Base-by-base conservation (phyloP, 1,140 invertebrate species). In the Ceratina australensis region DNA sequence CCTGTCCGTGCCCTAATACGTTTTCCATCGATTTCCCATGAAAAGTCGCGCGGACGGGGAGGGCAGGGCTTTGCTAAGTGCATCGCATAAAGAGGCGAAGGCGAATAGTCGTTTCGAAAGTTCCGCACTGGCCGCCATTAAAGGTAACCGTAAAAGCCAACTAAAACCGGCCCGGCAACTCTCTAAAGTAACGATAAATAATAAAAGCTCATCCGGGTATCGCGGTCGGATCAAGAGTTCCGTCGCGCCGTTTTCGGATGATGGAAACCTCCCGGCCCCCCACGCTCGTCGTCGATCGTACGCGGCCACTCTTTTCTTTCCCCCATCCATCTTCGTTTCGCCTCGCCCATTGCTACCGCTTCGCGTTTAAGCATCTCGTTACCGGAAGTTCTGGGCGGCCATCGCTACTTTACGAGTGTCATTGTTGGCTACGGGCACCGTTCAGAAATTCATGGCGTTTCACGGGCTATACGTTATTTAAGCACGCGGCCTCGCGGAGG, bases 1-100 rank as follows among this genome's bases (percentile, higher is more conserved):
- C n/a, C 57, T 65, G 77, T 47, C 74, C 81, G 74, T 78, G 72
- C 72, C 84, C 78, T 88, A 88, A 88, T 89, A 88, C 80, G 84
- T 82, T 87, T 88, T 84, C 75, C 86, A 89, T 89, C 86, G 88
- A 89, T 88, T 89, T 89, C 63, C 82, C 87, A 87, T 88, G 86
- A 88, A 89, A 84, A 82, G 68, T 24, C 33, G 33, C 33, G 79
- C 79, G 83, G 57, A 3, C 8, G 28, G 4, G 5, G 57, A 15
- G 22, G 57, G 22, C 54, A 42, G 33, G 33, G 33, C 16, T 5
- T 26, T n/a, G 86, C 86, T 88, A 88, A 87, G 88, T 89, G 84
- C 84, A 85, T 67, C 79, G 82, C 79, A 86, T 89, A 87, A 88
- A 87, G 84, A 87, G 84, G 75, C 66, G 85, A 88, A 84, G 84